A percentile compares a stretch with the other conserved stretches of the same genome.
Conservation (phyloP, 2,797 vertebrate species). For the Phylloscopus collybita region DNA sequence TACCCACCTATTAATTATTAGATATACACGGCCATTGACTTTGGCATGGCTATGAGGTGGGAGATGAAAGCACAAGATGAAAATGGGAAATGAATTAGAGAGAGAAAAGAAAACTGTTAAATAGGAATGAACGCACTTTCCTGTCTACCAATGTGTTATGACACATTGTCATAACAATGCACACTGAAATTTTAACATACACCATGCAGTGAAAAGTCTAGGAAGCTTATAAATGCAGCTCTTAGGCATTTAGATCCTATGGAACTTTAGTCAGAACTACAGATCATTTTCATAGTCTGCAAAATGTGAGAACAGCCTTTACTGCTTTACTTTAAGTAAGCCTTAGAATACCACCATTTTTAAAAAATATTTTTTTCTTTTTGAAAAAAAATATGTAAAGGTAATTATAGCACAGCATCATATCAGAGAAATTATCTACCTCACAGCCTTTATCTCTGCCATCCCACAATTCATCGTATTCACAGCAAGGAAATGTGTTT, state of each 20-base stretch:
- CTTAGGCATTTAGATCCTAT: neutral
- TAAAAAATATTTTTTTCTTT: neutral
- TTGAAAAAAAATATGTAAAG: neutral
- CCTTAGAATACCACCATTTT: neutral
- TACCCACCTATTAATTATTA: conserved; percentile 99
- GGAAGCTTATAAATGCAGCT: neutral
- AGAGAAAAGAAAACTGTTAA: conserved; percentile 77
- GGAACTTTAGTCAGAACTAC: neutral
- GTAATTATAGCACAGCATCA: neutral
- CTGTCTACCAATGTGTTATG: neutral
- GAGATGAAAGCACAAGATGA: conserved; percentile 72
- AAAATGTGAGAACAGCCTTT: neutral
- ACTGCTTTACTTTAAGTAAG: neutral
- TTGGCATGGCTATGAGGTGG: conserved; percentile 91
- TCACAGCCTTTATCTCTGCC: neutral
- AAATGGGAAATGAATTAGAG: conserved; percentile 71
- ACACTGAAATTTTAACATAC: neutral
- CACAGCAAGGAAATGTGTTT: neutral
- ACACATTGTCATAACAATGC: neutral
- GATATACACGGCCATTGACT: conserved; percentile 97
- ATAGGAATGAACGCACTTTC: conserved; percentile 32
- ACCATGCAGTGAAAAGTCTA: neutral
- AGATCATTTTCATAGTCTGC: neutral
- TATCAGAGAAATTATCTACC: neutral
- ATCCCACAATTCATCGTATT: neutral